phyloP scores from a whole-genome alignment of 2,113 vertebrate species.

The Haliaeetus leucogaster region DNA sequence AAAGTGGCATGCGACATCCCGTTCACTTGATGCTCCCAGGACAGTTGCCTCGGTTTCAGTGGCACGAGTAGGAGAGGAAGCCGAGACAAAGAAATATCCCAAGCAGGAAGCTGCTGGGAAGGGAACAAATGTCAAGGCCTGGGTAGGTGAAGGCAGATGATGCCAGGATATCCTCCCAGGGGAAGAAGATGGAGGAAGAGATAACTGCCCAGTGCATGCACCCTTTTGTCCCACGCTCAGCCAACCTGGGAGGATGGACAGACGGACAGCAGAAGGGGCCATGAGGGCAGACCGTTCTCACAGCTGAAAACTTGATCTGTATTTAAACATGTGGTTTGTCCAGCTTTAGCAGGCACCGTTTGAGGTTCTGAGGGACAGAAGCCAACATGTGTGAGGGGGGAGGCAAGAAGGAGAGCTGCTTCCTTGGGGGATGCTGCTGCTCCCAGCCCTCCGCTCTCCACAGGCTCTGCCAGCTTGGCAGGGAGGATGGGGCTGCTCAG shows the following conservation, averaged over 20 bases:
- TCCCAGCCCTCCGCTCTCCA: accelerated
- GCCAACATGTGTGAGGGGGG: accelerated
- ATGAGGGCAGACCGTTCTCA: not conserved
- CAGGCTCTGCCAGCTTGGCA: accelerated
- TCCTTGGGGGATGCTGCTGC: not conserved
- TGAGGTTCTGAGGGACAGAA: not conserved
- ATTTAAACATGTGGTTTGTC: not conserved
- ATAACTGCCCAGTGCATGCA: accelerated
- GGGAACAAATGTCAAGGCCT: not conserved
- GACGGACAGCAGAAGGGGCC: not conserved
- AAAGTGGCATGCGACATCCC: accelerated
- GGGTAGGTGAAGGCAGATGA: not conserved
- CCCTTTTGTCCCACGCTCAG: not conserved
- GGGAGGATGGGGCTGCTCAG: not conserved
- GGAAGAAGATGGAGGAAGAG: not conserved
- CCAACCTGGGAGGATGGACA: not conserved
- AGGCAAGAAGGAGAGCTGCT: not conserved
- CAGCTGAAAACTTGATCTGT: not conserved
- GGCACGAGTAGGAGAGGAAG: slow-evolving; percentile 1
- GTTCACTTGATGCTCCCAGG: not conserved
- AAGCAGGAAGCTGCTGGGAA: slow-evolving; percentile 15
- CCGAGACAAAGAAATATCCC: not conserved
- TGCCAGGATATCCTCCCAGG: not conserved
- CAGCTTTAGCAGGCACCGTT: not conserved
- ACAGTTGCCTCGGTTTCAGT: not conserved